Evolutionary conservation across 2,888 invertebrate species (phyloP).

Genomic region (Lasioglossum pauxillum): DNA sequence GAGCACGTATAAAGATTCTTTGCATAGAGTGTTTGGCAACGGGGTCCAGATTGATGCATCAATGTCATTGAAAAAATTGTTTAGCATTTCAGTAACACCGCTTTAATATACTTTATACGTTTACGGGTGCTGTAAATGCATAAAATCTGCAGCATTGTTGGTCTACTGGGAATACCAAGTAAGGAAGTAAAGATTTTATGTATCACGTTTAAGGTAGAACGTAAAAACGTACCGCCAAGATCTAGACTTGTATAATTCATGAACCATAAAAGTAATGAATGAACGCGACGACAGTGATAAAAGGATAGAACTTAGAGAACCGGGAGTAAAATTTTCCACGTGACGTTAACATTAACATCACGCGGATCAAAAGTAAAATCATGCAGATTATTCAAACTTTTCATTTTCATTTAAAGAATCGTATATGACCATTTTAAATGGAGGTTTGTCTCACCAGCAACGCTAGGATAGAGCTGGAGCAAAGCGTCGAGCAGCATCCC

Average conservation of each 20-base stretch:
- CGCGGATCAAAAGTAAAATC: too few relatives aligned
- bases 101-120: neutral
- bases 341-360: neutral
- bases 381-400: too few relatives aligned
- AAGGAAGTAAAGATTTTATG: neutral
- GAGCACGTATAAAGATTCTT: too few relatives aligned
- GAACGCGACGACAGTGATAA: neutral
- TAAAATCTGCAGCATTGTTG: neutral
- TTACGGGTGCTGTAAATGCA: neutral
- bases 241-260: neutral
- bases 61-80: neutral
- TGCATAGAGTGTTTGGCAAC: too few relatives aligned
- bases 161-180: neutral
- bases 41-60: neutral
- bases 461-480: slow-evolving; percentile 89
- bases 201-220: neutral
- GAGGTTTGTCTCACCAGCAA: slow-evolving; percentile 85
- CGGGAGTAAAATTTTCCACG: neutral
- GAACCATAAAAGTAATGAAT: slow-evolving; percentile 1
- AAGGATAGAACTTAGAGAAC: neutral
- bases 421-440: neutral
- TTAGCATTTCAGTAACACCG: neutral
- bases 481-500: slow-evolving; percentile 91
- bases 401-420: neutral
- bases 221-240: neutral